phyloP scores from a whole-genome alignment of 2,888 invertebrate species.

The Cheilosia pagana region DNA sequence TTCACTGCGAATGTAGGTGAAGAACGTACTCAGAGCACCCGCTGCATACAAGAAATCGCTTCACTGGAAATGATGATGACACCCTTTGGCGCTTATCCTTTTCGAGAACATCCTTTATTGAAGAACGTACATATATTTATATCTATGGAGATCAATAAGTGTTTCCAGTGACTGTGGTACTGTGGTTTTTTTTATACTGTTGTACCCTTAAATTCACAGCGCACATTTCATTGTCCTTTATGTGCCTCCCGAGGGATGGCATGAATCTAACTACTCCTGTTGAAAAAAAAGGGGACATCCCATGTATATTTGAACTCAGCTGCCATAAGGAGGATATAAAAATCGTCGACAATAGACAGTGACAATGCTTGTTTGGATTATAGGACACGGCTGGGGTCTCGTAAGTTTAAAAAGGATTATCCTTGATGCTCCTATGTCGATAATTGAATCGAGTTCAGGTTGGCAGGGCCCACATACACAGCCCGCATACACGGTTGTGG shows the following conservation, averaged over 20 bases:
- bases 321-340: slow-evolving; percentile 59
- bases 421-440: slow-evolving; percentile 66
- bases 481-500: slow-evolving; percentile 1
- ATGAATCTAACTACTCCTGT: slow-evolving; percentile 36
- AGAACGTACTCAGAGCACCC: slow-evolving; percentile 36
- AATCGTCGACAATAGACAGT: slow-evolving; percentile 50
- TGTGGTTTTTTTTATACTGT: slow-evolving; percentile 1
- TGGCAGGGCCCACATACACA: slow-evolving; percentile 36
- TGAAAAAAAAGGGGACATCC: slow-evolving; percentile 14
- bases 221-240: slow-evolving; percentile 55
- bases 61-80: slow-evolving; percentile 56
- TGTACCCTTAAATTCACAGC: slow-evolving; percentile 41
- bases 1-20: slow-evolving; percentile 55
- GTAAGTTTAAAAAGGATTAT: slow-evolving; percentile 72
- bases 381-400: slow-evolving; percentile 60
- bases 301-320: slow-evolving; percentile 46
- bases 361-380: slow-evolving; percentile 63
- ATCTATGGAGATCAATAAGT: slow-evolving; percentile 62
- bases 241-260: slow-evolving; percentile 26
- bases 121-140: slow-evolving; percentile 13
- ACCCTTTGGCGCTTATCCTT: slow-evolving; percentile 58
- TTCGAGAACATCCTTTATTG: slow-evolving; percentile 56
- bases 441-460: slow-evolving; percentile 72
- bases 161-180: slow-evolving; percentile 48
- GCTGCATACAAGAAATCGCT: slow-evolving; percentile 34